phyloP scores from a whole-genome alignment of 2,113 vertebrate species.

The Channa argus region DNA sequence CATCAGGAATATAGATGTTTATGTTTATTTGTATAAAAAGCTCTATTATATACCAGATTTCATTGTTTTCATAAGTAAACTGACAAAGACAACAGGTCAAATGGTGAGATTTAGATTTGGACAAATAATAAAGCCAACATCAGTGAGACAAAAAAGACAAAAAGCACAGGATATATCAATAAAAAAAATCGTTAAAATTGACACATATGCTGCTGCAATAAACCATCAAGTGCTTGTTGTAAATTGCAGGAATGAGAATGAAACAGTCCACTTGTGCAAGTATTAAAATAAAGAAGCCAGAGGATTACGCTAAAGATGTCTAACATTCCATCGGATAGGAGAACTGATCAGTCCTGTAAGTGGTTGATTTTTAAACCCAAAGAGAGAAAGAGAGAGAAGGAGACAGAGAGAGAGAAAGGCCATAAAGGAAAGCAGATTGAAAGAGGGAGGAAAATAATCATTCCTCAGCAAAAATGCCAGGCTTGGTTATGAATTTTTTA shows the following conservation, averaged over 20 bases:
- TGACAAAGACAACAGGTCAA: neutral
- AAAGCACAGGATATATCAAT: neutral
- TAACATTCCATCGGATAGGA: slow-evolving; percentile 16
- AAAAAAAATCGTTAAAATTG: neutral
- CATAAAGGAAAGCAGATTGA: slow-evolving; percentile 62
- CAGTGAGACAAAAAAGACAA: neutral
- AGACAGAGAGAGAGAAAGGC: slow-evolving; percentile 34
- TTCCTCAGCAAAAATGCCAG: slow-evolving; percentile 79
- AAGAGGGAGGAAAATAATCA: slow-evolving; percentile 58
- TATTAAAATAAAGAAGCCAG: slow-evolving; percentile 15
- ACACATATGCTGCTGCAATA: neutral
- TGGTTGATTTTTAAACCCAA: slow-evolving; percentile 68
- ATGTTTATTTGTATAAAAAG: too few species aligned
- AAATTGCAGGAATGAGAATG: slow-evolving; percentile 25
- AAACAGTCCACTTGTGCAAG: neutral
- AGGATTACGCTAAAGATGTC: slow-evolving; percentile 28
- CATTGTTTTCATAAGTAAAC: neutral
- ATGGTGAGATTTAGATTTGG: neutral
- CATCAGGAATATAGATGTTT: too few species aligned
- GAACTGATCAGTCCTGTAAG: slow-evolving; percentile 61
- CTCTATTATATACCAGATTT: too few species aligned
- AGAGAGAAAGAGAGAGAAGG: too few species aligned
- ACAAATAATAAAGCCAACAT: neutral
- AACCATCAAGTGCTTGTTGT: slow-evolving; percentile 10
- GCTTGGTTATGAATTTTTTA: slow-evolving; percentile 79